phyloP scores from a whole-genome alignment of 1,140 invertebrate species.

The Nasonia giraulti region DNA sequence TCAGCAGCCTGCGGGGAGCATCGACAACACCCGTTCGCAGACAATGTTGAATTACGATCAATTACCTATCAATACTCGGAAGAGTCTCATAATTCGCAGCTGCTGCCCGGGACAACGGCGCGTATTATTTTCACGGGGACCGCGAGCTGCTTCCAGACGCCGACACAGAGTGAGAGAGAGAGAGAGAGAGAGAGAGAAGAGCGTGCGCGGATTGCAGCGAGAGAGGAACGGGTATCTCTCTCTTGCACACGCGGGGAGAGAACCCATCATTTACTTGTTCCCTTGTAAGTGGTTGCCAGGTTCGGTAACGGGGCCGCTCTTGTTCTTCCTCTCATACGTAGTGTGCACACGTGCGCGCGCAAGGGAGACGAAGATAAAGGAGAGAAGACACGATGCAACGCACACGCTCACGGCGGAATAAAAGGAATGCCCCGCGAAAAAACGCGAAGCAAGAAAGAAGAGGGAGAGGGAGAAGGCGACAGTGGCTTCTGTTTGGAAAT shows the following conservation, averaged over 20 bases:
- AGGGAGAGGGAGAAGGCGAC: constrained; percentile 27
- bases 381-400: background rate
- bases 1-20: background rate
- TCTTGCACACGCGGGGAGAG: constrained; percentile 39
- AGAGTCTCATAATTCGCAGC: constrained; percentile 60
- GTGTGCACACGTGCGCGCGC: background rate
- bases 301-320: constrained; percentile 53
- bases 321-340: background rate
- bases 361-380: constrained; percentile 38
- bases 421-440: constrained; percentile 22
- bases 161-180: constrained; percentile 27
- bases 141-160: background rate
- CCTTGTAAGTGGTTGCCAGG: constrained; percentile 55
- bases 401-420: background rate
- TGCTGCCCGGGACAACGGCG: constrained; percentile 17
- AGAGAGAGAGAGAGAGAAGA: too few relatives aligned
- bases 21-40: background rate
- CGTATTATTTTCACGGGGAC: constrained; percentile 44
- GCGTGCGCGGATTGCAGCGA: too few relatives aligned
- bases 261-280: constrained; percentile 63
- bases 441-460: background rate
- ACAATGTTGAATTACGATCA: constrained; percentile 54
- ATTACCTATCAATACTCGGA: constrained; percentile 60
- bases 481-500: constrained; percentile 39
- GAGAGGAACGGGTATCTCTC: too few relatives aligned